Percentiles rank a stretch among this genome's conserved stretches.
These are phyloP conservation scores for Magallana angulata DNA, from an alignment of 1,140 invertebrate genomes.

Conservation along the genomic window DNA sequence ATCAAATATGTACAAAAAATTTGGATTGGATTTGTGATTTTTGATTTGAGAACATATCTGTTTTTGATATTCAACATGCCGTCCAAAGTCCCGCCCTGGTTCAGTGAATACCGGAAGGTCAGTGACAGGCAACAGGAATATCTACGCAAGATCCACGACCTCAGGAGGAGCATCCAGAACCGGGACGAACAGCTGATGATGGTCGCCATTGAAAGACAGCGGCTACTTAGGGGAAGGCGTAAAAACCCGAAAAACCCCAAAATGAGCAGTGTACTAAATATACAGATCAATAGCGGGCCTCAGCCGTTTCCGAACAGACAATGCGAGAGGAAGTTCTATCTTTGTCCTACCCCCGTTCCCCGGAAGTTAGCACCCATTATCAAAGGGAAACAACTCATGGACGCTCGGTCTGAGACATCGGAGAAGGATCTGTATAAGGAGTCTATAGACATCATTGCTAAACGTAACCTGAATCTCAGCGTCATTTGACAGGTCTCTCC, in stretches of 20 bases:
- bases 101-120: slow-evolving; percentile 46
- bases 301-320: slow-evolving; percentile 40
- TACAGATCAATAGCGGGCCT: slow-evolving; percentile 40
- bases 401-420: background rate
- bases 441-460: slow-evolving; percentile 41
- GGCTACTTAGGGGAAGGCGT: slow-evolving; percentile 39
- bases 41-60: too few species aligned
- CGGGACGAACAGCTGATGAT: slow-evolving; percentile 47
- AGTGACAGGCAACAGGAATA: slow-evolving; percentile 48
- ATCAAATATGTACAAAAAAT: too few species aligned
- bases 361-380: slow-evolving; percentile 41
- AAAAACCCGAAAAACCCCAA: slow-evolving; percentile 33
- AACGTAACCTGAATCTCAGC: slow-evolving; percentile 42
- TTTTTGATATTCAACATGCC: slow-evolving; percentile 2
- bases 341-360: slow-evolving; percentile 37
- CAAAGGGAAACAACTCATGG: background rate
- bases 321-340: slow-evolving; percentile 29
- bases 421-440: slow-evolving; percentile 12
- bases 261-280: slow-evolving; percentile 44
- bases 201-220: slow-evolving; percentile 44
- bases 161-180: slow-evolving; percentile 42
- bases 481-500: background rate
- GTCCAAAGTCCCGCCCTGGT: slow-evolving; percentile 37
- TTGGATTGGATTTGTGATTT: too few species aligned
- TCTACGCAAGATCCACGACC: slow-evolving; percentile 37